Conservation (phyloP, 2,797 vertebrate genomes). For the Taenioides sp. region DNA sequence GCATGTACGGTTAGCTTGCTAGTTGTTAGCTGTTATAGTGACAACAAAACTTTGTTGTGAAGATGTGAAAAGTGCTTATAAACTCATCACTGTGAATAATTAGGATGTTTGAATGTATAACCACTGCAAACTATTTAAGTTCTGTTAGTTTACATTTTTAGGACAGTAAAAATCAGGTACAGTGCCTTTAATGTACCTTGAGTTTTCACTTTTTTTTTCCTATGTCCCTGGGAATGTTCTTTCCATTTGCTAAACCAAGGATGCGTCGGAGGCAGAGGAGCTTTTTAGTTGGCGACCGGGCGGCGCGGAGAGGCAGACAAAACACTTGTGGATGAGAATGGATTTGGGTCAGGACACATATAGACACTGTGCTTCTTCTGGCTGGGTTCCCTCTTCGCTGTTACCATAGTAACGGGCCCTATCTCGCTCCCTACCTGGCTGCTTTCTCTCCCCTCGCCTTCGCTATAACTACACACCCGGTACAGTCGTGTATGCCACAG, state of each 20-base stretch:
- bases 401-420: constrained; percentile 82
- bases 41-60: no score
- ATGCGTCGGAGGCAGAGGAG: constrained; percentile 44
- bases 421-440: constrained; percentile 65
- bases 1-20: no score
- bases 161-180: no score
- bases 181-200: neutral
- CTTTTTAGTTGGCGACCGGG: constrained; percentile 63
- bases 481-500: constrained; percentile 62
- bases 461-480: constrained; percentile 54
- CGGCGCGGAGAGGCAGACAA: constrained; percentile 63
- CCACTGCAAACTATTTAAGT: no score
- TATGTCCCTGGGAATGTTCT: constrained; percentile 28
- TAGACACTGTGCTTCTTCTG: constrained; percentile 70
- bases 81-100: no score
- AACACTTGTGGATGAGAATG: constrained; percentile 73
- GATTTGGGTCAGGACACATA: constrained; percentile 81
- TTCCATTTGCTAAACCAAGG: constrained; percentile 46
- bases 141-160: no score
- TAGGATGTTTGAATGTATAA: no score
- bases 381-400: constrained; percentile 72
- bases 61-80: no score
- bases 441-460: neutral
- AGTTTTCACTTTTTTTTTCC: neutral
- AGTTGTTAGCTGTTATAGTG: no score